These are phyloP conservation scores for Beaufortia kweichowensis DNA, from an alignment of 2,113 vertebrate genomes.

Conservation along the genomic window DNA sequence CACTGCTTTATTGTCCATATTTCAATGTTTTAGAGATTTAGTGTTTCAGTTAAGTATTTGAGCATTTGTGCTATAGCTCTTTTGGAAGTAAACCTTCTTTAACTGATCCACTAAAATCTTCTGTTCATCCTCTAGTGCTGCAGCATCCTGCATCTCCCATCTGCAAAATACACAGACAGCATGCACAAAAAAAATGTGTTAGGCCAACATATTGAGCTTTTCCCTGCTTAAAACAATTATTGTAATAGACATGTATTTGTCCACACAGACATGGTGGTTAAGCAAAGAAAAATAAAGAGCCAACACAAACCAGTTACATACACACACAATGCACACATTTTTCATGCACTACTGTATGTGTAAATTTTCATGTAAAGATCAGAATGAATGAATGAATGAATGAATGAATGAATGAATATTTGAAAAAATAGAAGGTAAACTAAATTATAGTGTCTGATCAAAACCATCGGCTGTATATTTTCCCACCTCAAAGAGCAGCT, in stretches of 20 bases:
- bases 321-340: no score
- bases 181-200: neutral
- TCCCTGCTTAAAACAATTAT: no score
- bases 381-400: neutral
- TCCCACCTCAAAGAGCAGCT: constrained; percentile 62
- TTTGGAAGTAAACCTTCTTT: constrained; percentile 74
- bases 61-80: neutral
- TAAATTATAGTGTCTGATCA: neutral
- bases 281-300: no score
- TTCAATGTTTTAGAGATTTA: no score
- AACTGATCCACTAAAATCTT: constrained; percentile 81
- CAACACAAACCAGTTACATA: no score
- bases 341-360: no score
- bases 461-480: constrained; percentile 42
- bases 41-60: no score
- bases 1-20: no score
- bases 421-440: neutral
- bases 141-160: constrained; percentile 90
- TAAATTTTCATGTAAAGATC: no score
- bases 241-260: no score
- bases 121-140: constrained; percentile 83
- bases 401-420: neutral
- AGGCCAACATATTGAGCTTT: neutral
- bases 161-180: constrained; percentile 71
- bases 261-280: no score